Conservation (phyloP, 2,888 invertebrate genomes). For the Petrolisthes manimaculis region DNA sequence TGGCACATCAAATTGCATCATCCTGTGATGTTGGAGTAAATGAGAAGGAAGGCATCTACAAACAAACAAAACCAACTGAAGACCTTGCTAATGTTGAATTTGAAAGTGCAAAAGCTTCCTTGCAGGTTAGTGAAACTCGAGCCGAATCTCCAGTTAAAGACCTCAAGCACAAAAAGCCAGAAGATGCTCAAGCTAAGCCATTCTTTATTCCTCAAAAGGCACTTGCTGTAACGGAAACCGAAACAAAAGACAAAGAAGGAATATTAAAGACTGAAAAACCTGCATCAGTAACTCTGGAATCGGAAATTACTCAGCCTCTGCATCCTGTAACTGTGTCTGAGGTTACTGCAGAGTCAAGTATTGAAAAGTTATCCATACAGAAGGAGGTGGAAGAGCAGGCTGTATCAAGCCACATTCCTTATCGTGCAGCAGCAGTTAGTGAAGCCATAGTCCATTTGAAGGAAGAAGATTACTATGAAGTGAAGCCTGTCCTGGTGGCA, state of each 20-base stretch:
- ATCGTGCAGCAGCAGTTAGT: conserved; percentile 75
- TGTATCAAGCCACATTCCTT: conserved; percentile 67
- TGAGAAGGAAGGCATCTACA: conserved; percentile 74
- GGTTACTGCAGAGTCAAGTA: conserved; percentile 70
- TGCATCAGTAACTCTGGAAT: conserved; percentile 68
- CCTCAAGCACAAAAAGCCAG: conserved; percentile 48
- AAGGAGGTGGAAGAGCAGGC: conserved; percentile 68
- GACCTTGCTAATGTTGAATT: conserved; percentile 71
- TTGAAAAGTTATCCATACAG: conserved; percentile 67
- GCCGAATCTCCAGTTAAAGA: conserved; percentile 71
- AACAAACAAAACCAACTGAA: conserved; percentile 72
- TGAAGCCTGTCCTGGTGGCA: conserved; percentile 70
- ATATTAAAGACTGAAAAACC: conserved; percentile 72
- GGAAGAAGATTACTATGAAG: conserved; percentile 72
- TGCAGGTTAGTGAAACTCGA: conserved; percentile 72
- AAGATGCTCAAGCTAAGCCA: conserved; percentile 45
- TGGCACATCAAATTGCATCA: conserved; percentile 48
- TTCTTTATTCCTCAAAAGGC: conserved; percentile 59
- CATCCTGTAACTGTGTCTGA: conserved; percentile 70
- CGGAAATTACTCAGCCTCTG: conserved; percentile 47
- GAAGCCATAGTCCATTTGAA: conserved; percentile 76
- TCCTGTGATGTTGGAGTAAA: conserved; percentile 67
- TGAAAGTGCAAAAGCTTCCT: conserved; percentile 69
- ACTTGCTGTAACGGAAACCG: conserved; percentile 72
- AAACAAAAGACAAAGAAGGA: conserved; percentile 76